Conservation (phyloP, 2,797 vertebrate species). For the Pangasius djambal region DNA sequence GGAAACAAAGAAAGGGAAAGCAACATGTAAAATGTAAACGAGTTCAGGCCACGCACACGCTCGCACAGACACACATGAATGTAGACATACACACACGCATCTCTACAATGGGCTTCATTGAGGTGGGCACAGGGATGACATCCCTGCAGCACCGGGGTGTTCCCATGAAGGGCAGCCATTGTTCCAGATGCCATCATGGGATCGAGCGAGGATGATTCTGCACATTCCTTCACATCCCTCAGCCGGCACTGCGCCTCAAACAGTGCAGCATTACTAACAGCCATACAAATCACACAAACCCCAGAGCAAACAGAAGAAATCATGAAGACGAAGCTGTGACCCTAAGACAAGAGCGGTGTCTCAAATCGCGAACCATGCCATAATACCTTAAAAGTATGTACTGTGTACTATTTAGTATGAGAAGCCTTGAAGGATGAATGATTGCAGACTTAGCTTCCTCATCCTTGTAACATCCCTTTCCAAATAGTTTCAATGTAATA, state of each 20-base stretch:
- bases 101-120: slow-evolving; percentile 28
- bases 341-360: not conserved
- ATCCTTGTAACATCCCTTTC: not conserved
- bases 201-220: slow-evolving; percentile 75
- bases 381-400: not conserved
- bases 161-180: slow-evolving; percentile 70
- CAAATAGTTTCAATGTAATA: not conserved
- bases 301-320: not conserved
- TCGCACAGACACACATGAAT: not conserved
- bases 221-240: slow-evolving; percentile 71
- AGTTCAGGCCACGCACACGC: not conserved
- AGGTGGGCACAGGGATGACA: slow-evolving; percentile 36
- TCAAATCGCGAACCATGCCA: not conserved
- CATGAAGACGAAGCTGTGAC: not conserved
- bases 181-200: slow-evolving; percentile 75
- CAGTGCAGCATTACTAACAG: not conserved
- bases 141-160: slow-evolving; percentile 18
- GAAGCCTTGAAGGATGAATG: not conserved
- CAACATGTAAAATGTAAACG: slow-evolving; percentile 24
- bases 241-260: slow-evolving; percentile 20
- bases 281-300: not conserved
- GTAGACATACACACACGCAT: not conserved
- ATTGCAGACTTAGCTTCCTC: not conserved
- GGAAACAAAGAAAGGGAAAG: slow-evolving; percentile 12
- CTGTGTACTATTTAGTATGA: not conserved